Percentiles rank a stretch among this genome's conserved stretches.
Evolutionary conservation across 2,797 vertebrate genomes (phyloP).

Genomic region (Coluber constrictor): DNA sequence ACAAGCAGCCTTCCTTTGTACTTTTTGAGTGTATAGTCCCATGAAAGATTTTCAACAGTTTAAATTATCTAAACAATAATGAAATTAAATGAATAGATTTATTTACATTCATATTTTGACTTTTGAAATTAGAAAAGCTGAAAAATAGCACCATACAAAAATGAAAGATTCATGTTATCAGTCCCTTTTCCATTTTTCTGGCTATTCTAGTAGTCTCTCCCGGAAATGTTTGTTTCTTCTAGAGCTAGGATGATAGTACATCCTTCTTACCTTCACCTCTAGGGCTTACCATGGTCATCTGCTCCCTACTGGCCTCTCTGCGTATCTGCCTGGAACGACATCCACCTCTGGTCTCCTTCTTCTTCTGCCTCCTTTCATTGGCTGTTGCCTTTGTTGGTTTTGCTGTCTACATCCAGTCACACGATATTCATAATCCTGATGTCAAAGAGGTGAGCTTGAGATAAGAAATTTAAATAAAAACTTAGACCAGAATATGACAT

Average conservation of each 20-base stretch:
- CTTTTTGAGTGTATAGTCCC: background rate
- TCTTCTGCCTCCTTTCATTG: conserved; percentile 34
- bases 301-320: conserved; percentile 39
- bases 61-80: background rate
- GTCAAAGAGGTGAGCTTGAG: conserved; percentile 28
- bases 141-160: background rate
- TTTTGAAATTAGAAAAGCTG: background rate
- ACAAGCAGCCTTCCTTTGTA: background rate
- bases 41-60: background rate
- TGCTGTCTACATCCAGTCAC: conserved; percentile 30
- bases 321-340: conserved; percentile 59
- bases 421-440: conserved; percentile 29
- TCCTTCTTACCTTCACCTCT: conserved; percentile 9
- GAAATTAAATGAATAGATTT: background rate
- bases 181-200: background rate
- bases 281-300: conserved; percentile 30
- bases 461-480: background rate
- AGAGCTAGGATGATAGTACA: conserved; percentile 1
- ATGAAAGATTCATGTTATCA: background rate
- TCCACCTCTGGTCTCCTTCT: conserved; percentile 60
- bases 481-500: background rate
- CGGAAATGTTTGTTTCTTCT: background rate
- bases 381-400: conserved; percentile 25
- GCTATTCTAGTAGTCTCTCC: background rate
- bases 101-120: background rate